Conservation (phyloP, 2,888 invertebrate species). For the Sphaerolaimus hirsutus region DNA sequence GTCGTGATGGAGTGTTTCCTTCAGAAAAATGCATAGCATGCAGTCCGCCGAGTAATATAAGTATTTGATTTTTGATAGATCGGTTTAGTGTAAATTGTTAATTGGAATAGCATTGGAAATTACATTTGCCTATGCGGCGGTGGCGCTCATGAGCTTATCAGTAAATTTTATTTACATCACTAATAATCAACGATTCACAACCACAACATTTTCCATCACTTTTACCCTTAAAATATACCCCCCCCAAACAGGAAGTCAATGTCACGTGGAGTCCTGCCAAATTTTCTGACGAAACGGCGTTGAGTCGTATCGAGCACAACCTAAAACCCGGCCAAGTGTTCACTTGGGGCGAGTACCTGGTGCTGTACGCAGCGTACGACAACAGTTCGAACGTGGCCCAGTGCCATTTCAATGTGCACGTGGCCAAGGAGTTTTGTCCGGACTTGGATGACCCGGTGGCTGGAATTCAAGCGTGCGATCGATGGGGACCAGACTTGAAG, state of each 20-base stretch:
- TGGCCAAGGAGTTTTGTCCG: constrained; percentile 65
- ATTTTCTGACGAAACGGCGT: constrained; percentile 11
- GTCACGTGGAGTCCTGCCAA: constrained; percentile 19
- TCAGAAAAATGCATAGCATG: no score
- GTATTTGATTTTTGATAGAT: no score
- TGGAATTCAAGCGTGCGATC: constrained; percentile 67
- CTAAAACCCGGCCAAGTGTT: constrained; percentile 19
- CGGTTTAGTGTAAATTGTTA: no score
- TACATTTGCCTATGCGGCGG: no score
- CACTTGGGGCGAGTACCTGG: constrained; percentile 21
- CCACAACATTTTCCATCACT: no score
- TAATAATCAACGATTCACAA: no score
- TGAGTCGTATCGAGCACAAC: constrained; percentile 18
- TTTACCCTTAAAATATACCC: no score
- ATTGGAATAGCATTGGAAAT: no score
- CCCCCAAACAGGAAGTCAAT: constrained; percentile 15
- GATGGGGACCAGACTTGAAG: constrained; percentile 72
- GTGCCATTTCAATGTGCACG: constrained; percentile 22
- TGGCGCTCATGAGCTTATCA: not conserved
- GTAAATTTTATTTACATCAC: not conserved
- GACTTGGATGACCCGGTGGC: constrained; percentile 64
- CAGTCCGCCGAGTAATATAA: no score
- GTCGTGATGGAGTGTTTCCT: no score
- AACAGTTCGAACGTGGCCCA: constrained; percentile 15
- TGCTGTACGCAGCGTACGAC: constrained; percentile 22